These are phyloP conservation scores for Pocillopora damicornis DNA, from an alignment of 64 coral and sea anemone genomes.

Conservation along the genomic window DNA sequence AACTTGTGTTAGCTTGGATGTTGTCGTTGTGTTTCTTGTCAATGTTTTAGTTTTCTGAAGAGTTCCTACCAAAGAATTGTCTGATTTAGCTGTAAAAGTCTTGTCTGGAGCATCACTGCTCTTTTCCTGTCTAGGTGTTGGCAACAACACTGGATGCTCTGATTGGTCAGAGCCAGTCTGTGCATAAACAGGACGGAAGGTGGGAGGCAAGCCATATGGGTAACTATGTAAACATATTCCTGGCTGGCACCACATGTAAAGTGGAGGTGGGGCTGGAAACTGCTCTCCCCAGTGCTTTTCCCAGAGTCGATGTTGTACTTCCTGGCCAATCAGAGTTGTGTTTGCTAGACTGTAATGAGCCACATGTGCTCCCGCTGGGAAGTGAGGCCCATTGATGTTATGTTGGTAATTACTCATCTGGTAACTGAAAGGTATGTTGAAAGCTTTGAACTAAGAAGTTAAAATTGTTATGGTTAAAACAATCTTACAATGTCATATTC, in stretches of 20 bases:
- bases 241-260: background rate
- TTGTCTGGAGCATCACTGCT: background rate
- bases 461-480: background rate
- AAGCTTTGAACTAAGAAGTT: background rate
- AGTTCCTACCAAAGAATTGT: background rate
- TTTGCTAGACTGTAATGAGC: conserved; percentile 29
- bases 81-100: background rate
- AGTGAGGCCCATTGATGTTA: conserved; percentile 20
- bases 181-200: background rate
- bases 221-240: background rate
- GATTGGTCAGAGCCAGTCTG: background rate
- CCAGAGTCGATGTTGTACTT: conserved; percentile 34
- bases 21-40: background rate
- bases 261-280: background rate
- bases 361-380: conserved; percentile 13
- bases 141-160: background rate
- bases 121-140: too few species aligned
- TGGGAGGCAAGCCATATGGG: background rate
- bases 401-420: conserved; percentile 23
- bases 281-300: conserved; percentile 13
- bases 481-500: too few species aligned
- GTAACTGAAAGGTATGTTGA: background rate
- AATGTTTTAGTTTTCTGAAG: background rate
- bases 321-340: conserved; percentile 36
- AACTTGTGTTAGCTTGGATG: background rate